Evolutionary conservation across 2,113 vertebrate genomes (phyloP), one percentile per base, ranked within the genome.

Genomic region (Pedetes capensis): DNA sequence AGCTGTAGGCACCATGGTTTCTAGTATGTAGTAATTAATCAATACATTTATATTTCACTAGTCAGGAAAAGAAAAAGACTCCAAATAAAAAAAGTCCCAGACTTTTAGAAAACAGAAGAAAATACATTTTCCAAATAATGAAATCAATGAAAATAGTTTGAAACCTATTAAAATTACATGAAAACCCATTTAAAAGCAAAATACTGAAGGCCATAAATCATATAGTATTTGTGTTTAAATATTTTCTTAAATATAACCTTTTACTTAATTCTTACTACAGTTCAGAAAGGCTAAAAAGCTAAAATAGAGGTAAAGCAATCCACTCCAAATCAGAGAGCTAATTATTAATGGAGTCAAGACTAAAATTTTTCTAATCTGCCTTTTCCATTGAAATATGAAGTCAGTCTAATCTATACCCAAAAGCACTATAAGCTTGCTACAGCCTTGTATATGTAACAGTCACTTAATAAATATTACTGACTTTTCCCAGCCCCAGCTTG

Each of bases 401-500:
- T 92, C 72, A 85, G 78, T 96, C 81, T 89, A 92, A 80, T 92
- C 76, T 95, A 95, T 75, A 92, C 94, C 71, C 92, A 49, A 91
- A 96, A 44, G 90, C 6, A 78, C 80, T 72, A 92, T 93, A 93
- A 94, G 75, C 92, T 93, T 83, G 74, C 84, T 84, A 85, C 1
- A 95, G 81, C 68, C 78, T 22, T 81, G 59, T 47, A 12, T n/a
- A 76, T 29, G 83, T 44, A 78, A 55, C n/a, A 92, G 68, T 95
- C 55, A 85, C 87, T 96, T 94, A 95, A 93, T 88, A 96, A 96
- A 95, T 93, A 94, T 90, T 79, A 82, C 81, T 95, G 90, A 88
- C 96, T 97, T 85, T 89, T 49, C 34, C 49, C 53, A 88, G 59
- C 72, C 88, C 72, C 57, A 64, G 87, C 72, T 87, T 92, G 72